Percentiles rank a stretch among this genome's conserved stretches.
Evolutionary conservation across 1,140 invertebrate species (phyloP).

Genomic region (Lucilia sericata): DNA sequence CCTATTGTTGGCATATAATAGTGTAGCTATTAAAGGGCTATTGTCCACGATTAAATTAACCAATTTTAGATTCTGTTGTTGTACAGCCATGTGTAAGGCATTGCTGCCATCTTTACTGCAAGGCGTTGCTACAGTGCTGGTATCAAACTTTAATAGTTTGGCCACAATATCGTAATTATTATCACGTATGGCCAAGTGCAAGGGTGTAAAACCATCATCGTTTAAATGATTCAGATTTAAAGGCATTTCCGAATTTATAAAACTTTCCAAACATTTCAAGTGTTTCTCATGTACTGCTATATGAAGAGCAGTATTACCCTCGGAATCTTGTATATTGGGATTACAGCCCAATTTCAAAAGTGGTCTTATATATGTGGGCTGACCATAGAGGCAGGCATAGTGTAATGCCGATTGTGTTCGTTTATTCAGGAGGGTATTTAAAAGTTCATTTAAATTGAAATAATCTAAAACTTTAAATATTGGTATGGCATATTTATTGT

Average conservation of each 20-base stretch:
- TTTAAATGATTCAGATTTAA: constrained; percentile 64
- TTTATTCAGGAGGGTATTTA: constrained; percentile 54
- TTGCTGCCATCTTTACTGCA: constrained; percentile 72
- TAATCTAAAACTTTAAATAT: constrained; percentile 56
- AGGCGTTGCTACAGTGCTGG: constrained; percentile 68
- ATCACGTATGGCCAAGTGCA: constrained; percentile 70
- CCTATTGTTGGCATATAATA: constrained; percentile 55
- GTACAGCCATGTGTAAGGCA: constrained; percentile 72
- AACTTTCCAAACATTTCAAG: constrained; percentile 57
- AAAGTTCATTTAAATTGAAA: constrained; percentile 60
- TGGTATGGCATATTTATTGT: constrained; percentile 55
- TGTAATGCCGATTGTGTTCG: constrained; percentile 69
- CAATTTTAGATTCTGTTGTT: constrained; percentile 66
- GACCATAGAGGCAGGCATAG: constrained; percentile 69
- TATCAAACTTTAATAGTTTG: constrained; percentile 68
- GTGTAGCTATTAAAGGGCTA: not conserved
- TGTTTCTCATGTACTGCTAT: constrained; percentile 68
- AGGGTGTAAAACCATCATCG: constrained; percentile 69
- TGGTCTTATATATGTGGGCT: constrained; percentile 62
- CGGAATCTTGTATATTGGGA: constrained; percentile 68
- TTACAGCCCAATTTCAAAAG: constrained; percentile 68
- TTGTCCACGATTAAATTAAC: constrained; percentile 69
- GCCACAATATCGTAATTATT: constrained; percentile 69
- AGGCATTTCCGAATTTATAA: constrained; percentile 52
- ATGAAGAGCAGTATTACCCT: constrained; percentile 71